Evolutionary conservation across 2,113 vertebrate genomes (phyloP).

Genomic region (Diadophis punctatus): DNA sequence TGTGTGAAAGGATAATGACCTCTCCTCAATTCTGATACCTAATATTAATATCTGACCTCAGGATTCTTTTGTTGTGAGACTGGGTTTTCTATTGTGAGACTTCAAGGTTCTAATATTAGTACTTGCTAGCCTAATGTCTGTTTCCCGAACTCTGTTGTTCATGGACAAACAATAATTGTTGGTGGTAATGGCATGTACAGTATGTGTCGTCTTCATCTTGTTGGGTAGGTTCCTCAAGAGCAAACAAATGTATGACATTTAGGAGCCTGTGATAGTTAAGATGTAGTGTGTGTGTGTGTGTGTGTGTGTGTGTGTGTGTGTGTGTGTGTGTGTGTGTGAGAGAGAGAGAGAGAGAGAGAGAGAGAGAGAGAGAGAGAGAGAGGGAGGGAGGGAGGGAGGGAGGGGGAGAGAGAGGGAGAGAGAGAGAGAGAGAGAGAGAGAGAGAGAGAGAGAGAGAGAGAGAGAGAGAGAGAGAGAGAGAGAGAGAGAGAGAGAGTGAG

Average conservation of each 20-base stretch:
- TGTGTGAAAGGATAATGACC: not conserved
- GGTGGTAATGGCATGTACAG: not conserved
- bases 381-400: no score
- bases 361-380: not conserved
- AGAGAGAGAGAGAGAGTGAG: no score
- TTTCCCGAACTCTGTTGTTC: not conserved
- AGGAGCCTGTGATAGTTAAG: not conserved
- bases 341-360: no score
- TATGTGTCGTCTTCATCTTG: not conserved
- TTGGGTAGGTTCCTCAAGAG: not conserved
- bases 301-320: no score
- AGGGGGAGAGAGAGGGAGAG: no score
- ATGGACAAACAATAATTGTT: not conserved
- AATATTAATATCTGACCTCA: not conserved
- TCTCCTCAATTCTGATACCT: not conserved
- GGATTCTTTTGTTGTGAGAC: not conserved
- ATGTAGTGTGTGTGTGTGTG: not conserved
- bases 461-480: no score
- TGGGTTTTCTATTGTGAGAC: not conserved
- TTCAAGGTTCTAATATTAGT: not conserved
- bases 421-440: no score
- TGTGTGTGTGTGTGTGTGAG: no score
- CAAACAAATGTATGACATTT: not conserved
- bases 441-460: not conserved
- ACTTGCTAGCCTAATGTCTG: not conserved